Base-by-base conservation (phyloP, 1,140 invertebrate species). In the Phymastichus coffea region DNA sequence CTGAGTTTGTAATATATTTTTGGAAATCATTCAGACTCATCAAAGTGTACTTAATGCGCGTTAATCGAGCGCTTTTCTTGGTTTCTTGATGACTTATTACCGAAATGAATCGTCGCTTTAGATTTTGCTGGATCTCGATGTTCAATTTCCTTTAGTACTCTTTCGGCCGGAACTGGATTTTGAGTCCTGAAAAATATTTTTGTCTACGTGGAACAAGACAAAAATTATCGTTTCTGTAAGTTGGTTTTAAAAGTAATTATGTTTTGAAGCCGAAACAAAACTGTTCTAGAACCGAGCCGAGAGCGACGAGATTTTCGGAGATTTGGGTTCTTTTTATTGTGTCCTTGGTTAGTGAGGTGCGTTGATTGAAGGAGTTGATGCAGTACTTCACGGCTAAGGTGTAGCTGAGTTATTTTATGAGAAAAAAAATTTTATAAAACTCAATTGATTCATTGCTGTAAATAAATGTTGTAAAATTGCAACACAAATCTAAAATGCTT, bases 271-370 rank as follows among this genome's bases (percentile, higher is more conserved):
- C 15, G 30, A 22, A 37, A 17, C 43, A 28, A 41, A 41, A 41
- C n/a, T n/a, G n/a, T 28, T 33, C 23, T 44, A 10, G 20, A 55
- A 43, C 40, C 17, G 17, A 46, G 28, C 41, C 53, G 41, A 55
- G 53, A 55, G 53, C 53, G 41, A 44, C 53, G 53, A 55, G 28
- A 55, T 44, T 55, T 44, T 43, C 41, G 28, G 26, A 43, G 52
- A 33, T 19, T 51, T n/a, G n/a, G n/a, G n/a, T n/a, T n/a, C n/a
- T n/a, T 37, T 17, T 54, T 19, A 41, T 46, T 46, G n/a, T n/a
- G n/a, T n/a, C n/a, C n/a, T n/a, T n/a, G n/a, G n/a, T n/a, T n/a
- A n/a, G n/a, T n/a, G 48, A 51, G 33, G 22, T 51, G 9, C 4
- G 22, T 33, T 48, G 19, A 17, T 30, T 22, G 14, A 49, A 49